These are phyloP conservation scores for Misgurnus anguillicaudatus DNA, from an alignment of 2,113 vertebrate species.

Conservation along the genomic window DNA sequence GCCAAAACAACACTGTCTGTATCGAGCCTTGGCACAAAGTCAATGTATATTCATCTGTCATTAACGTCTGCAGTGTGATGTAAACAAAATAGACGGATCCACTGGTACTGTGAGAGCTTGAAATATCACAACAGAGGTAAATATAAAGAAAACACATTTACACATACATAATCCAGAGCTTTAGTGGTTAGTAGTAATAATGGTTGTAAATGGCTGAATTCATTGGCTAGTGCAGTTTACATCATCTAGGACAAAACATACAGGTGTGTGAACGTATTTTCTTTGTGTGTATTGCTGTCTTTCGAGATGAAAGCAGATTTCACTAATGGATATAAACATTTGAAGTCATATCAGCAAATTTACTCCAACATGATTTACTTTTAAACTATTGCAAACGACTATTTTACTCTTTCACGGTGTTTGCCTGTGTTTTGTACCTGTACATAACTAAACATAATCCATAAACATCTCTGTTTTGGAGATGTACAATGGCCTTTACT, in stretches of 20 bases:
- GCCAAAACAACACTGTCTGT: constrained; percentile 45
- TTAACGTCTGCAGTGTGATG: constrained; percentile 70
- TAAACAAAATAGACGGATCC: constrained; percentile 74
- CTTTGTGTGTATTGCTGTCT: constrained; percentile 27
- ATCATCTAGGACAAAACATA: not conserved
- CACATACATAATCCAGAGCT: constrained; percentile 73
- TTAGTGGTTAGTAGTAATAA: not conserved
- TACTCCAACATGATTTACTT: not conserved
- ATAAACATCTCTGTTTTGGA: not conserved
- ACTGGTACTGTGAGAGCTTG: constrained; percentile 60
- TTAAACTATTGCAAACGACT: constrained; percentile 11
- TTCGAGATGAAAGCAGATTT: constrained; percentile 10
- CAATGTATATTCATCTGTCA: constrained; percentile 68
- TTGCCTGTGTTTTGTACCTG: constrained; percentile 18
- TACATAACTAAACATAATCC: not conserved
- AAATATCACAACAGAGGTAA: constrained; percentile 67
- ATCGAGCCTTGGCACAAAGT: constrained; percentile 66
- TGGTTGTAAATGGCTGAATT: not conserved
- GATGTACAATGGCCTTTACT: not conserved
- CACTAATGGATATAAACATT: constrained; percentile 4
- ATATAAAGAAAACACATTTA: constrained; percentile 77
- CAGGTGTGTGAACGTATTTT: not conserved
- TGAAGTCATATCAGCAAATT: constrained; percentile 3
- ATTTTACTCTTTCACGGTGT: constrained; percentile 16
- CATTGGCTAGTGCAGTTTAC: not conserved